Base-by-base conservation (phyloP, 1,140 invertebrate species). In the Papilio machaon region DNA sequence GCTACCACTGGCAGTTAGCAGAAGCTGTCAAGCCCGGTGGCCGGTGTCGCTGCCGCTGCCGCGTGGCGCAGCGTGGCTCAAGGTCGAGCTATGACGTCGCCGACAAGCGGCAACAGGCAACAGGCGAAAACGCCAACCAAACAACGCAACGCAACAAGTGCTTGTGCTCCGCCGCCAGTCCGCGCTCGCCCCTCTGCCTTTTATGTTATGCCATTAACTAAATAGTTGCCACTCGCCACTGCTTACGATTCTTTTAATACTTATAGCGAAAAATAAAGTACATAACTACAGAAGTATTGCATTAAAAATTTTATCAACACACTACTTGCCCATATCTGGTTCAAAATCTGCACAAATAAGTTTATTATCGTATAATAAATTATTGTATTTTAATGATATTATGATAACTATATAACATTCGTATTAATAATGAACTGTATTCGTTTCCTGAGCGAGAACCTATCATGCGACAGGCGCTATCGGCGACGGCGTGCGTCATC, bases 121-220 rank as follows among this genome's bases (percentile, higher is more conserved):
- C 91, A 92, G 90, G 90, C 91, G 89, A 89, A 86, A 89, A 86
- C 87, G 87, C 85, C 91, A 87, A 74, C 78, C 85, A 85, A 86
- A 89, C 91, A 84, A 91, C 91, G 90, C 89, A 91, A 91, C 89
- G 93, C 93, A 94, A 94, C 93, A 94, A 94, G 93, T 94, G 92
- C 89, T 86, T 89, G 85, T 87, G 85, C 85, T 83, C 85, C 84
- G 77, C 85, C 86, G 87, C 89, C 86, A 13, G 64, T 35, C 30
- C 64, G n/a, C 64, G 60, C 10, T 64, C 60, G 19, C 60, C 15
- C 87, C 87, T 85, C 87, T 88, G 84, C 86, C 79, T 84, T 83
- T 85, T 83, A 83, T 90, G 85, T 88, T 90, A 85, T 88, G 82
- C 87, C 85, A 87, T 86, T 88, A 85, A 85, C 86, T 80, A 88